Base-by-base conservation (phyloP, 2,113 vertebrate species). In the Bufo bufo region DNA sequence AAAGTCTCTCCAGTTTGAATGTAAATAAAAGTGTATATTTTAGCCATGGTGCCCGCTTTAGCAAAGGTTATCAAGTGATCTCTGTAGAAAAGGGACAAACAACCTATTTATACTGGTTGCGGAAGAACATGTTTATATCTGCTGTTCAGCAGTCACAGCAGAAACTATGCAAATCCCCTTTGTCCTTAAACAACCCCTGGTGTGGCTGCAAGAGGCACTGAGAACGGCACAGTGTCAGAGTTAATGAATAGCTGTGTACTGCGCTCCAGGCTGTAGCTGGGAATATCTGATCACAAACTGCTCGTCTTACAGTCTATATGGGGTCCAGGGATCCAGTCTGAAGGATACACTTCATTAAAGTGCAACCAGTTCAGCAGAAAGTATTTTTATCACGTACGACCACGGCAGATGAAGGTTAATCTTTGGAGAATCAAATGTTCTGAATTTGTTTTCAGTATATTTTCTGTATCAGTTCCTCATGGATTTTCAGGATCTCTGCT, bases 131-230 rank as follows among this genome's bases (percentile, higher is more conserved):
- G 86, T 88, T 88, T 77, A 88, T 88, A 79, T 88, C 80, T 82
- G 80, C 66, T 43, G 78, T 82, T 79, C 47, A 61, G 50, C 52
- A 47, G 69, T 43, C 65, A 47, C 66, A 75, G 69, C 80, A 77
- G n/a, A 82, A 56, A 82, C 45, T 88, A 63, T 77, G 86, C 86
- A 87, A 82, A 87, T 82, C 49, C 65, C n/a, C 77, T 77, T 83
- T 88, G 80, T 88, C 86, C 86, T 88, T 59, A 83, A 88, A 65
- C 56, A 75, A 88, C 69, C 86, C 86, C 61, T 79, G 85, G 85
- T 77, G 69, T 56, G 82, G 82, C 82, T 84, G 82, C 23, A 74
- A 84, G 81, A 69, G 63, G 61, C 47, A 74, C 82, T 45, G 82
- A 43, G 77, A 47, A 20, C 82, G 4, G 77, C 52, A 20, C 82